A percentile compares a stretch with the other conserved stretches of the same genome.
Conservation (phyloP, 30 jellyfish, hydroid and myxozoan species). For the Clytia hemisphaerica region DNA sequence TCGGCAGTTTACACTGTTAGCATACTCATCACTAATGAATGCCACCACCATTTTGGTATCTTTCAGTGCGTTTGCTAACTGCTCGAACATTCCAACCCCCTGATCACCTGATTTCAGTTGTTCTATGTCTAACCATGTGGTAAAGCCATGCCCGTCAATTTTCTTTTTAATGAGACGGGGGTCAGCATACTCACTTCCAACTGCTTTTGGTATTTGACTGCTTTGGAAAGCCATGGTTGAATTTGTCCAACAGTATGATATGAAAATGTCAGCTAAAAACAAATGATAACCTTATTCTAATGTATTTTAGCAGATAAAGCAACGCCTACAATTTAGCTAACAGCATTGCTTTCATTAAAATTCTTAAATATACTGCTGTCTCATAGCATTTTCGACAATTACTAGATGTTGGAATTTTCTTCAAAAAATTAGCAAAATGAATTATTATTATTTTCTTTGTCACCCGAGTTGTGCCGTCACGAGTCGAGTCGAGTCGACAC, state of each 20-base stretch:
- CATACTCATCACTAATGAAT: slow-evolving; percentile 60
- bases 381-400: too few species aligned
- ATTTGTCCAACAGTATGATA: slow-evolving; percentile 75
- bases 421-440: too few species aligned
- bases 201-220: slow-evolving; percentile 18
- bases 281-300: neutral
- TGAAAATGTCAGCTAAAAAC: slow-evolving; percentile 45
- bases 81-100: slow-evolving; percentile 65
- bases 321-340: too few species aligned
- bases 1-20: slow-evolving; percentile 68
- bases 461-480: too few species aligned
- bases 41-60: slow-evolving; percentile 61
- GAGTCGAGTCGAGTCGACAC: too few species aligned
- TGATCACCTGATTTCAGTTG: slow-evolving; percentile 49
- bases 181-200: slow-evolving; percentile 53
- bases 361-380: too few species aligned
- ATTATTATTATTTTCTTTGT: too few species aligned
- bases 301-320: too few species aligned
- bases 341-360: too few species aligned
- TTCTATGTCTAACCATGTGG: slow-evolving; percentile 65
- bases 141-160: slow-evolving; percentile 36
- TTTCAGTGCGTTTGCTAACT: slow-evolving; percentile 47
- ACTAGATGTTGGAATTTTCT: too few species aligned
- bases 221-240: slow-evolving; percentile 39
- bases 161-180: slow-evolving; percentile 52